Conservation (phyloP, 2,113 vertebrate species). For the Microcebus murinus region DNA sequence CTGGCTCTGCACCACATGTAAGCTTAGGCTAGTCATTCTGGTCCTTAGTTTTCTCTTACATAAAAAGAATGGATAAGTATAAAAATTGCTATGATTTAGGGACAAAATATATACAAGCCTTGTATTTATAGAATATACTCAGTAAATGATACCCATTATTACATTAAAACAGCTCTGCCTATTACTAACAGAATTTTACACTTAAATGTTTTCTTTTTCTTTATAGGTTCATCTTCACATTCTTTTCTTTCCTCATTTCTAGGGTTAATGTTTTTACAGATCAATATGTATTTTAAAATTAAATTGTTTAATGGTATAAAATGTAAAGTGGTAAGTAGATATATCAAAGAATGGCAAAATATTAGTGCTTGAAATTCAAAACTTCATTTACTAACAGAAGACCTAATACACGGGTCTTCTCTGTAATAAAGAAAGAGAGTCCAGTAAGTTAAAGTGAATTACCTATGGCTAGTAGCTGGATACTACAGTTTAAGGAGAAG, state of each 20-base stretch:
- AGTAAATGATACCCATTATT: not conserved
- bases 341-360: not conserved
- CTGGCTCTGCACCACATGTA: not conserved
- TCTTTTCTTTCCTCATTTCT: not conserved
- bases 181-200: not conserved
- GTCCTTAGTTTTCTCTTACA: no score
- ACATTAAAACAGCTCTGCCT: not conserved
- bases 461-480: not conserved
- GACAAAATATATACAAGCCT: not conserved
- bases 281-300: not conserved
- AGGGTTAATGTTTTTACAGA: not conserved
- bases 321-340: not conserved
- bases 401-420: not conserved
- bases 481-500: not conserved
- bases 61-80: no score
- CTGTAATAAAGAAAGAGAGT: not conserved
- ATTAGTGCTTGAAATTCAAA: not conserved
- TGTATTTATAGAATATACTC: not conserved
- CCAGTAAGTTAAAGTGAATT: not conserved
- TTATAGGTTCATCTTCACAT: not conserved
- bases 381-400: not conserved
- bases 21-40: not conserved
- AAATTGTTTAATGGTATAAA: not conserved
- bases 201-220: not conserved
- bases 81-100: no score